Percentiles rank a stretch among this genome's conserved stretches.
These are phyloP conservation scores for Cynopterus brachyotis DNA, from an alignment of 2,113 vertebrate species.

Conservation along the genomic window DNA sequence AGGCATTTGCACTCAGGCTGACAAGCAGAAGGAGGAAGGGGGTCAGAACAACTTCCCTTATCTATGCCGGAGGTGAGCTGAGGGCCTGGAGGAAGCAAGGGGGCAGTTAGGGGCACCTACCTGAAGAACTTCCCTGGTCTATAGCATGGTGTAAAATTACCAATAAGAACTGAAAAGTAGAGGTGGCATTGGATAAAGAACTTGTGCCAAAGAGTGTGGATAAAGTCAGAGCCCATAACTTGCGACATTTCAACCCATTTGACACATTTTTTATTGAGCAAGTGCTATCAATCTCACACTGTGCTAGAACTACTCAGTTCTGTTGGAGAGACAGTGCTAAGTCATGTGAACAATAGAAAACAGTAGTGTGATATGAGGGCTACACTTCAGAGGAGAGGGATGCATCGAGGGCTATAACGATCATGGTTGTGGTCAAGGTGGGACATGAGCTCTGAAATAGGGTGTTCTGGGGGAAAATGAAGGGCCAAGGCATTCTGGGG, in stretches of 20 bases:
- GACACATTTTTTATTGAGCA: neutral
- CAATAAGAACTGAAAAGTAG: neutral
- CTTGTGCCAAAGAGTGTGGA: neutral
- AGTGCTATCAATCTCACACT: neutral
- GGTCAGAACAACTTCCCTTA: neutral
- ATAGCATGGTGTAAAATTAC: neutral
- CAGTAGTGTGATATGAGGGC: neutral
- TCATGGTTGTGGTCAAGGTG: neutral
- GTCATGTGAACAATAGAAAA: neutral
- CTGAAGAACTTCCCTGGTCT: neutral
- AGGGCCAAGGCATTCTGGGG: neutral
- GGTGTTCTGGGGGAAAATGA: neutral
- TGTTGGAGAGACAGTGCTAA: neutral
- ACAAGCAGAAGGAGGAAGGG: neutral
- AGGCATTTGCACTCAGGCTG: neutral
- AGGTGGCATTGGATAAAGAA: neutral
- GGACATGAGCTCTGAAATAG: neutral
- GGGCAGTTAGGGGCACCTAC: neutral
- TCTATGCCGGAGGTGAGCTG: neutral
- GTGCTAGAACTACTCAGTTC: neutral
- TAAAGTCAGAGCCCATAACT: neutral
- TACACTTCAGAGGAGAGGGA: neutral
- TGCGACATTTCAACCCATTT: neutral
- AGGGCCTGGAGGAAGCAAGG: neutral
- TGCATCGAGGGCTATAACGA: neutral